phyloP scores from a whole-genome alignment of 2,113 vertebrate genomes.

The Phaetusa simplex region DNA sequence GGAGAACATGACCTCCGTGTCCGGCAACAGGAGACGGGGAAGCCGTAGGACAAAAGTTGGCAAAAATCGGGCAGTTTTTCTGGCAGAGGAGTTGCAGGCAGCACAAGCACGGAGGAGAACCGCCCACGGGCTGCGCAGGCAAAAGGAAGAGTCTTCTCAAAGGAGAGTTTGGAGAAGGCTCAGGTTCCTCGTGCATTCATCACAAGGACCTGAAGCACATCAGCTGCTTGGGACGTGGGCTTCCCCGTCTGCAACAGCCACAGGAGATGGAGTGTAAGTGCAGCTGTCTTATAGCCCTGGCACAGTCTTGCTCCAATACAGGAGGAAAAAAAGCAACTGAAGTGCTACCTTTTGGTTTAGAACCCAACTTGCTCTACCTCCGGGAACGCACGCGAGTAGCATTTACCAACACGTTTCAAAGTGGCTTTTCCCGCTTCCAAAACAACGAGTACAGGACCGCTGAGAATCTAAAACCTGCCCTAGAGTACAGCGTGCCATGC shows the following conservation, averaged over 20 bases:
- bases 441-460: rapidly evolving
- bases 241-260: not conserved
- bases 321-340: not conserved
- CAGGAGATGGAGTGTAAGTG: rapidly evolving
- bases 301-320: too few relatives aligned
- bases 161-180: not conserved
- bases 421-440: not conserved
- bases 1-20: not conserved
- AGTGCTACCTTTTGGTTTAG: not conserved
- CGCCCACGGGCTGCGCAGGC: not conserved
- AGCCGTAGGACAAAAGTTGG: not conserved
- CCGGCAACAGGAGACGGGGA: not conserved
- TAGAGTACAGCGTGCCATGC: rapidly evolving
- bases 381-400: rapidly evolving
- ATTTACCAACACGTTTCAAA: not conserved
- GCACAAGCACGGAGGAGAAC: not conserved
- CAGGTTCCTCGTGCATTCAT: rapidly evolving
- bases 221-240: not conserved
- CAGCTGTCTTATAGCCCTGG: rapidly evolving
- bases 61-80: not conserved
- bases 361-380: not conserved
- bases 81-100: not conserved
- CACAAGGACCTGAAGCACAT: not conserved
- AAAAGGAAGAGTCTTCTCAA: not conserved
- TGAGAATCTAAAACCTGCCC: not conserved